A percentile compares a stretch with the other conserved stretches of the same genome.
These are phyloP conservation scores for Lasioglossum calceatum DNA, from an alignment of 2,888 invertebrate species.

Conservation along the genomic window DNA sequence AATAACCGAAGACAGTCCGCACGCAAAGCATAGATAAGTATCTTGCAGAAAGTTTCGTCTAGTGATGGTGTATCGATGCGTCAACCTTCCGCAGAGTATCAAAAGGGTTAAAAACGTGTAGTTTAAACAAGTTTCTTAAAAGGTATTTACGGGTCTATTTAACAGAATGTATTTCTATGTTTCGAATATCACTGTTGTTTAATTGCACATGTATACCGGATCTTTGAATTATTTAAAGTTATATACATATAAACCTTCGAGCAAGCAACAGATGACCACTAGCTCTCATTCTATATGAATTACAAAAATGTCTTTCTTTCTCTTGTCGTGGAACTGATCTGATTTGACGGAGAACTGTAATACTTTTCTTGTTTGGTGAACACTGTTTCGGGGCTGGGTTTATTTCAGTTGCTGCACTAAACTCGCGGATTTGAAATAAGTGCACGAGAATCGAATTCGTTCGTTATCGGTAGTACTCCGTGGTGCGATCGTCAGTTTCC, in stretches of 20 bases:
- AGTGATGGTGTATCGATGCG: background rate
- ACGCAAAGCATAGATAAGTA: no score
- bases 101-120: background rate
- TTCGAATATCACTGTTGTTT: background rate
- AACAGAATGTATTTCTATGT: background rate
- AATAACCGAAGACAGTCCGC: no score
- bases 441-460: constrained; percentile 1
- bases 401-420: background rate
- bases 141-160: background rate
- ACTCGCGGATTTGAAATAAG: background rate
- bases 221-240: no score
- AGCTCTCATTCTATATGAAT: background rate
- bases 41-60: background rate
- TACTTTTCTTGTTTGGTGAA: background rate
- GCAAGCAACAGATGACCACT: background rate
- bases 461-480: constrained; percentile 31
- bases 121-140: background rate
- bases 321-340: background rate
- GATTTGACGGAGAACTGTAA: background rate
- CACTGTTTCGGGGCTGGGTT: background rate
- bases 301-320: background rate
- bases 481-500: constrained; percentile 40
- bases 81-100: background rate
- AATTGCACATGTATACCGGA: background rate
- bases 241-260: background rate